These are phyloP conservation scores for Dermolepida albohirtum DNA, from an alignment of 2,888 invertebrate genomes.

Conservation along the genomic window DNA sequence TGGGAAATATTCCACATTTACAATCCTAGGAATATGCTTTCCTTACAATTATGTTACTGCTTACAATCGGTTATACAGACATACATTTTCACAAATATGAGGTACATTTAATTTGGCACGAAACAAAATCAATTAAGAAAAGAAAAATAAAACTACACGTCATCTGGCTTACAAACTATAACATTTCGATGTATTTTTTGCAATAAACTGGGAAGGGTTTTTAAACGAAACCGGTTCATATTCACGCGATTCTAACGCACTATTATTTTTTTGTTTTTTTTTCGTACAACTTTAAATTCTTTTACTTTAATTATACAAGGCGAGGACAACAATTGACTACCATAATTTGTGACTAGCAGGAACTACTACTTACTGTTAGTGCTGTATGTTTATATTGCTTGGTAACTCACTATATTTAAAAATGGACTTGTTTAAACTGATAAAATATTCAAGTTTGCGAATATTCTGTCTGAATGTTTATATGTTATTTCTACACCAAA, in stretches of 20 bases:
- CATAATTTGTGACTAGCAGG: constrained; percentile 61
- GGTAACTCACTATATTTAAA: constrained; percentile 53
- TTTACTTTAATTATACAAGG: constrained; percentile 50
- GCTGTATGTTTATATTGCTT: constrained; percentile 57
- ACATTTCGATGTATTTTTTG: too few relatives aligned
- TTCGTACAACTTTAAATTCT: constrained; percentile 51
- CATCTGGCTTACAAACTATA: too few relatives aligned
- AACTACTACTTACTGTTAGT: constrained; percentile 52
- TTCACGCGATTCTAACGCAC: neutral
- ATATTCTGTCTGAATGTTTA: too few relatives aligned
- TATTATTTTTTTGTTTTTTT: constrained; percentile 47
- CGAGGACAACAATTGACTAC: constrained; percentile 54
- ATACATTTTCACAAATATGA: constrained; percentile 64
- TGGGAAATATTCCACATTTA: constrained; percentile 15
- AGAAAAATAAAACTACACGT: too few relatives aligned
- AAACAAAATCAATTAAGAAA: too few relatives aligned
- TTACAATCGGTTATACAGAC: too few relatives aligned
- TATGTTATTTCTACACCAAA: too few relatives aligned
- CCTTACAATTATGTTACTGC: neutral
- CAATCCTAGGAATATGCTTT: constrained; percentile 9
- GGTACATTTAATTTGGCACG: constrained; percentile 84
- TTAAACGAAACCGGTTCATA: neutral
- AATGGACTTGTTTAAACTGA: too few relatives aligned
- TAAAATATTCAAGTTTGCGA: too few relatives aligned
- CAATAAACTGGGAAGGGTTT: too few relatives aligned